Evolutionary conservation across 2,888 invertebrate species (phyloP).

Genomic region (Ormyrus pomaceus): DNA sequence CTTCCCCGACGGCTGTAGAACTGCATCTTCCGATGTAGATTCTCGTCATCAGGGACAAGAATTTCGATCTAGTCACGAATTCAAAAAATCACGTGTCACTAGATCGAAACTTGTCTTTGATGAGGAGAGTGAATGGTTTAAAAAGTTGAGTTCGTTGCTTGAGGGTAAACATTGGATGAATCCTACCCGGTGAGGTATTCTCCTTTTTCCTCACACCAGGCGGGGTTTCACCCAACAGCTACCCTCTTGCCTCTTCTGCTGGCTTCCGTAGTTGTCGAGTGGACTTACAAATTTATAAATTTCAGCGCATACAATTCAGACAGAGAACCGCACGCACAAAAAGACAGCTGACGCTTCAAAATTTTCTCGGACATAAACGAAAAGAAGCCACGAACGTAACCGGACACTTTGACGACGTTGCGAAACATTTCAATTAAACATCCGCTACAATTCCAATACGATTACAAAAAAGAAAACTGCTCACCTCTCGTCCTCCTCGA

Average conservation of each 20-base stretch:
- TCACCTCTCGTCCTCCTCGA: not conserved
- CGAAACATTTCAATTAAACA: not conserved
- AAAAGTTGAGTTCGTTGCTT: not conserved
- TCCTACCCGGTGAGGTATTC: constrained; percentile 74
- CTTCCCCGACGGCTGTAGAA: not conserved
- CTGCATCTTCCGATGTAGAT: constrained; percentile 16
- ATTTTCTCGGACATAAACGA: not conserved
- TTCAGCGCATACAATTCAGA: not conserved
- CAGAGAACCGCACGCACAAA: not conserved
- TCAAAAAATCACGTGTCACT: constrained; percentile 65
- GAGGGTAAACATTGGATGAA: constrained; percentile 69
- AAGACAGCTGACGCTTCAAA: constrained; percentile 12
- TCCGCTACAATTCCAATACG: too few species aligned
- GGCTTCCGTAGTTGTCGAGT: not conserved
- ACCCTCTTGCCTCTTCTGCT: constrained; percentile 45
- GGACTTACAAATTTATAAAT: not conserved
- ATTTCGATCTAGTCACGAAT: constrained; percentile 77
- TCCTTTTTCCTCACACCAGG: constrained; percentile 63
- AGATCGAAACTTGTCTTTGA: constrained; percentile 68
- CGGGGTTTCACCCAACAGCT: constrained; percentile 68
- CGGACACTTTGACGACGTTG: not conserved
- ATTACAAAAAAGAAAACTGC: not conserved
- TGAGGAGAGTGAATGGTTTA: constrained; percentile 19
- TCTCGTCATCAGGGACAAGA: constrained; percentile 70
- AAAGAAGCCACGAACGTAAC: constrained; percentile 4